Base-by-base conservation (phyloP, 2,113 vertebrate genomes). In the Anhinga anhinga region DNA sequence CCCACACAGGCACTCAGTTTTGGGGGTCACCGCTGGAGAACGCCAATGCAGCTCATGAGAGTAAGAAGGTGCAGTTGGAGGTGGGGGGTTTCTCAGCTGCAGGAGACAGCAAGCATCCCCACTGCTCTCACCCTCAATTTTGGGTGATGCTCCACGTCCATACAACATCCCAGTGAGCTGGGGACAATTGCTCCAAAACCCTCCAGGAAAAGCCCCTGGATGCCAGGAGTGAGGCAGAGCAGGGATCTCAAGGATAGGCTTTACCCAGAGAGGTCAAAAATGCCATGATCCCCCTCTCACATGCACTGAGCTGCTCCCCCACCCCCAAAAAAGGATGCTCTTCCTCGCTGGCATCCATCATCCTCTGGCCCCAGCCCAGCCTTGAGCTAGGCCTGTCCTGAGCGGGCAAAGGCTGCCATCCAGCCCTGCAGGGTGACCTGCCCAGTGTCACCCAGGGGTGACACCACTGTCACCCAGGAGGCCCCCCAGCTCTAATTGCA, bases 41-140 rank as follows among this genome's bases (percentile, higher is more conserved):
- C 2, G 0, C 3, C 4, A 4, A 8, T 9, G 44, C 42, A 52
- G 58, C 3, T 0, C 27, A 6, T 7, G 38, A 67, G n/a, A 49
- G 21, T 21, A 20, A 61, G 53, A 32, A 22, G 30, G n/a, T 73
- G 30, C 30, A 15, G 8, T 13, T 12, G 74, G 52, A 73, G 23
- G 22, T 17, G 44, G 61, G 23, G 45, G 25, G 5, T 30, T 29
- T 25, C 67, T 80, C 5, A 0, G 66, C 53, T 20, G 53, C 79
- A 82, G 87, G 38, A 69, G 52, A 22, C 53, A 38, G 61, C 0
- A 3, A 45, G 45, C 66, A 53, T 10, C 80, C 32, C 12, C 56
- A 8, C 5, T 1, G 10, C 40, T 21, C 67, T 10, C 58, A 25
- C 18, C 5, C 2, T 30, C 3, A 0, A 1, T 14, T 23, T 6